Evolutionary conservation across 2,888 invertebrate genomes (phyloP).

Genomic region (Eremobia ochroleuca): DNA sequence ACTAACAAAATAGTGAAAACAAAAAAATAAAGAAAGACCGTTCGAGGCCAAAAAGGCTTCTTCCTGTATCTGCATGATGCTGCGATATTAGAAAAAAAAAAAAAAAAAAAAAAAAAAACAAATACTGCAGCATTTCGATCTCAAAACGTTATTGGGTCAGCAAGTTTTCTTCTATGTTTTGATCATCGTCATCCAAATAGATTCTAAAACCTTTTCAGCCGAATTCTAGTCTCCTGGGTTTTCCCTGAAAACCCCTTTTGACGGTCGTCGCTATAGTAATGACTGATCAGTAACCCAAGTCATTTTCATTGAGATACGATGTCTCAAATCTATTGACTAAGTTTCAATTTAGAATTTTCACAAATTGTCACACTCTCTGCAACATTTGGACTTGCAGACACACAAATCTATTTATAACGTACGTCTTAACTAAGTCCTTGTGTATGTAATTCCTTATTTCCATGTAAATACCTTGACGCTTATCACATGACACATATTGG

Average conservation of each 20-base stretch:
- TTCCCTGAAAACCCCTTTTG: too few relatives aligned
- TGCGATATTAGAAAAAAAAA: too few relatives aligned
- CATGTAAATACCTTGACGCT: conserved; percentile 59
- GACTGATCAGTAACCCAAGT: too few relatives aligned
- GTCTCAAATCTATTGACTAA: too few relatives aligned
- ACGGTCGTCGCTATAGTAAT: too few relatives aligned
- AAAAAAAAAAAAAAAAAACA: too few relatives aligned
- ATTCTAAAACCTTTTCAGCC: not conserved
- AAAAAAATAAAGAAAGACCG: too few relatives aligned
- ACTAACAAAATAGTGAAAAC: too few relatives aligned
- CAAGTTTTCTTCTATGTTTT: not conserved
- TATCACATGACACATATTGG: conserved; percentile 67
- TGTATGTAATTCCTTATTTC: conserved; percentile 66
- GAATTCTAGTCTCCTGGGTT: not conserved
- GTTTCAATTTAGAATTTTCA: not conserved
- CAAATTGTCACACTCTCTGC: conserved; percentile 9
- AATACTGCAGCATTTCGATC: too few relatives aligned
- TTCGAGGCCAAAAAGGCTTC: too few relatives aligned
- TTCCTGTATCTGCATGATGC: too few relatives aligned
- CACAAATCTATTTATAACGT: conserved; percentile 43
- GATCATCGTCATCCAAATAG: not conserved
- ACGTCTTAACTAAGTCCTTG: conserved; percentile 61
- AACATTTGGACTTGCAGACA: conserved; percentile 18
- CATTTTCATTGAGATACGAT: too few relatives aligned
- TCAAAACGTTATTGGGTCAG: not conserved